Conservation (phyloP, 2,888 invertebrate genomes). For the Dasysyrphus tricinctus region DNA sequence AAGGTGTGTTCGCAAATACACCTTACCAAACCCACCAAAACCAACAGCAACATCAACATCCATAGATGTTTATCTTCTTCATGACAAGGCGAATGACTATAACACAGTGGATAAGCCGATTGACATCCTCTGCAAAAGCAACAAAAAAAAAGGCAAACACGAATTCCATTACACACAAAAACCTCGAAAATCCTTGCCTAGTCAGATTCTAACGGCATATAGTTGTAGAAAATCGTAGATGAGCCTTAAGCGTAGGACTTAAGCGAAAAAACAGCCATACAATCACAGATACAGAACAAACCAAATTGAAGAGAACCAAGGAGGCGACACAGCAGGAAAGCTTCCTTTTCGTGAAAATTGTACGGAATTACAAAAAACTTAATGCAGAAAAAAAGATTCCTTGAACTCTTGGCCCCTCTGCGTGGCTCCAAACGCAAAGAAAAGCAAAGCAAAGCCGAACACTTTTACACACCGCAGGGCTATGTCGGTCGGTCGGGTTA, state of each 20-base stretch:
- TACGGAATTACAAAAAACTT: conserved; percentile 38
- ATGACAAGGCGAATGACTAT: conserved; percentile 13
- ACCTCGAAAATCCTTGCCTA: neutral
- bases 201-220: neutral
- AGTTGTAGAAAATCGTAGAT: conserved; percentile 18
- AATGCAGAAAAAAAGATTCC: conserved; percentile 32
- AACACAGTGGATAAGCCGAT: conserved; percentile 47
- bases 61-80: conserved; percentile 35
- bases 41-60: neutral
- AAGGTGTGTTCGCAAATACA: conserved; percentile 32
- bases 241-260: conserved; percentile 32
- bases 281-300: conserved; percentile 10
- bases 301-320: conserved; percentile 3
- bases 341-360: conserved; percentile 45
- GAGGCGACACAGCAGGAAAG: conserved; percentile 33
- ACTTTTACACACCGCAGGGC: conserved; percentile 38
- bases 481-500: neutral
- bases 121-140: conserved; percentile 21
- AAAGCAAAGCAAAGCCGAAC: neutral
- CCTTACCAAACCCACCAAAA: neutral
- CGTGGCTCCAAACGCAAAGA: neutral
- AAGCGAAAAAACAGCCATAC: conserved; percentile 10
- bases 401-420: conserved; percentile 46
- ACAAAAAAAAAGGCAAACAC: conserved; percentile 11
- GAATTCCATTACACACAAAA: conserved; percentile 35